Percentiles rank a stretch among this genome's conserved stretches.
Conservation (phyloP, 2,797 vertebrate species). For the Momotus momota region DNA sequence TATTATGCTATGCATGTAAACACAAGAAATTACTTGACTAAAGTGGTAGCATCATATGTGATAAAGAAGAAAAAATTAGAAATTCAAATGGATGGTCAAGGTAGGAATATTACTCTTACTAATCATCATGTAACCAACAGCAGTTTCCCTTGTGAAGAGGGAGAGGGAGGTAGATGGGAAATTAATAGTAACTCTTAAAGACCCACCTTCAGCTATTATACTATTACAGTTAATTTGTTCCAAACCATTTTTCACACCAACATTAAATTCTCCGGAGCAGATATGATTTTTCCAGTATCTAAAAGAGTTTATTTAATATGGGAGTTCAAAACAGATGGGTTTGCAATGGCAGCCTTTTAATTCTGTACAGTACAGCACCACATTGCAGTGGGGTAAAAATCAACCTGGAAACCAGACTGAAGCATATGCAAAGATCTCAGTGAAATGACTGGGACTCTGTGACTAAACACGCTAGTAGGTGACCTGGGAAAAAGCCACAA, state of each 20-base stretch:
- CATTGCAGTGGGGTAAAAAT: fast-evolving
- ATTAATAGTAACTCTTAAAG: not conserved
- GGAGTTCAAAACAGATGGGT: not conserved
- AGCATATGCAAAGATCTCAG: not conserved
- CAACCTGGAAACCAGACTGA: not conserved
- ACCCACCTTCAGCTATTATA: not conserved
- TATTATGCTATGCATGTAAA: not conserved
- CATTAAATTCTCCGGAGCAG: not conserved
- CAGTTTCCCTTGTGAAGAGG: not conserved
- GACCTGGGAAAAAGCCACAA: not conserved
- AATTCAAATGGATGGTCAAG: not conserved
- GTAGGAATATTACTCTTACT: not conserved
- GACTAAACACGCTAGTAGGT: not conserved
- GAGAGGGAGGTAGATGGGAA: not conserved
- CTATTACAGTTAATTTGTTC: not conserved
- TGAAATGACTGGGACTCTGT: not conserved
- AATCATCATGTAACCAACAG: not conserved
- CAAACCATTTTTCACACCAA: not conserved
- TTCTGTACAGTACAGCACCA: not conserved
- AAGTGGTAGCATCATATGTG: not conserved
- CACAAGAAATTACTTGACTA: not conserved
- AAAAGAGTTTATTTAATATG: not conserved
- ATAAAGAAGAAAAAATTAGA: not conserved
- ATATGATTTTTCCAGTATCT: not conserved
- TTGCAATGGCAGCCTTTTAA: not conserved